Evolutionary conservation across 2,797 vertebrate genomes (phyloP), one percentile per base, ranked within the genome.

Genomic region (Adelosebastes latens): DNA sequence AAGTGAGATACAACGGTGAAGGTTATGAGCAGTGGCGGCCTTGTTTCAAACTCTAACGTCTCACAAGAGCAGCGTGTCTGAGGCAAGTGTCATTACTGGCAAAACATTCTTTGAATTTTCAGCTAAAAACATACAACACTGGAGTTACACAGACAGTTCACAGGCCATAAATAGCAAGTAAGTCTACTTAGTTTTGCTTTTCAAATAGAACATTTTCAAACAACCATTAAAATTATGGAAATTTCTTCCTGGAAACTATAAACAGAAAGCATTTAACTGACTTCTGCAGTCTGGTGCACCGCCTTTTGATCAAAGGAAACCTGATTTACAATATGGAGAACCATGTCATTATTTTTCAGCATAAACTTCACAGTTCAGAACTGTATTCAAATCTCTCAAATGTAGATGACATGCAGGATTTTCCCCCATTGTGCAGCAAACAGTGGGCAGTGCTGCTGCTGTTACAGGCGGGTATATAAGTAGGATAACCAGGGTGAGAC

Each of bases 311-410:
- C 68, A 79, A 64, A 80, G 14, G 32, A 49, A 79, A 58, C 5
- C 49, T 22, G 60, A 77, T 82, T 79, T 49, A 75, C 24, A 73
- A 79, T 75, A 56, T 18, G n/a, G 49, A 72, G 69, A 86, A 82
- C 62, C 84, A 84, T 75, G 70, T 86, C 60, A 60, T 71, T 80
- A 65, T 67, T 77, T 81, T 79, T 79, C 31, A 80, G 11, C 77
- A 84, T 84, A 59, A 89, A 84, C 69, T 63, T 67, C 59, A 49
- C 74, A 63, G 69, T 84, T 86, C 53, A 81, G 39, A 89, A 46
- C 36, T 82, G 65, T 72, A 73, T 68, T 82, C 8, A 83, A 76
- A 88, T 87, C 70, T 85, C 62, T 60, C 11, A 75, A 27, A 22
- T 52, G 20, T 20, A 46, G 16, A 52, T 62, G 34, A 67, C 72